phyloP scores from a whole-genome alignment of 2,113 vertebrate species.

The Morone saxatilis region DNA sequence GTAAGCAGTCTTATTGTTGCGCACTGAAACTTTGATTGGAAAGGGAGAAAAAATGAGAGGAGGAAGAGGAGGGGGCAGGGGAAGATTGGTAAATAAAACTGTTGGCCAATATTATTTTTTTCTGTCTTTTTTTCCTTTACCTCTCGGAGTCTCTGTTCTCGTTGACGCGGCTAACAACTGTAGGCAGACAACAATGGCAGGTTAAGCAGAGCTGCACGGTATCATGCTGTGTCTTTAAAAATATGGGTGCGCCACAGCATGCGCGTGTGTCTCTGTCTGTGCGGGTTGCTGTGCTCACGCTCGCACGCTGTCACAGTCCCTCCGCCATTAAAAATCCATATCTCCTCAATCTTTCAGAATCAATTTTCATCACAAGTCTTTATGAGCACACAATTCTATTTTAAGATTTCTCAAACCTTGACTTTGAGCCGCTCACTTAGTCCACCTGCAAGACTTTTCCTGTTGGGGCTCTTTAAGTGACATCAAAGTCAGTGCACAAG shows the following conservation, averaged over 20 bases:
- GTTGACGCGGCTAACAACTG: slow-evolving; percentile 57
- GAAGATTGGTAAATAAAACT: slow-evolving; percentile 78
- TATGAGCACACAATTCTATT: slow-evolving; percentile 43
- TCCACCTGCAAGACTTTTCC: slow-evolving; percentile 45
- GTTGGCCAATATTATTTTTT: slow-evolving; percentile 70
- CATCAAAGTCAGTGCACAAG: slow-evolving; percentile 43
- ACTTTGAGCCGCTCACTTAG: slow-evolving; percentile 33
- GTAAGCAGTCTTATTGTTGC: slow-evolving; percentile 85
- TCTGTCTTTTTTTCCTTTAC: slow-evolving; percentile 46
- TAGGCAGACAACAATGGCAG: slow-evolving; percentile 50
- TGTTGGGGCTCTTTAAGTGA: slow-evolving; percentile 46
- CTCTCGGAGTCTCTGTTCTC: slow-evolving; percentile 39
- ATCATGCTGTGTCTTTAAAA: slow-evolving; percentile 44
- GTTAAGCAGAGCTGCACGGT: slow-evolving; percentile 25
- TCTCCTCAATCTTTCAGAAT: slow-evolving; percentile 61
- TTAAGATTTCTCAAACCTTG: slow-evolving; percentile 46
- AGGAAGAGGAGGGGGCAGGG: slow-evolving; percentile 56
- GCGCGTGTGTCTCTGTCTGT: slow-evolving; percentile 9
- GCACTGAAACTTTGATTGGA: slow-evolving; percentile 82
- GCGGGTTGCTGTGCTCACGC: neutral
- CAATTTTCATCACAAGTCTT: slow-evolving; percentile 61
- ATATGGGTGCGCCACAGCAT: neutral
- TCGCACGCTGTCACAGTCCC: neutral
- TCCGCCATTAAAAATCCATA: slow-evolving; percentile 56
- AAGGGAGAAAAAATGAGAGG: slow-evolving; percentile 69